Conservation (phyloP, 2,113 vertebrate genomes). For the Gymnobelideus leadbeateri region DNA sequence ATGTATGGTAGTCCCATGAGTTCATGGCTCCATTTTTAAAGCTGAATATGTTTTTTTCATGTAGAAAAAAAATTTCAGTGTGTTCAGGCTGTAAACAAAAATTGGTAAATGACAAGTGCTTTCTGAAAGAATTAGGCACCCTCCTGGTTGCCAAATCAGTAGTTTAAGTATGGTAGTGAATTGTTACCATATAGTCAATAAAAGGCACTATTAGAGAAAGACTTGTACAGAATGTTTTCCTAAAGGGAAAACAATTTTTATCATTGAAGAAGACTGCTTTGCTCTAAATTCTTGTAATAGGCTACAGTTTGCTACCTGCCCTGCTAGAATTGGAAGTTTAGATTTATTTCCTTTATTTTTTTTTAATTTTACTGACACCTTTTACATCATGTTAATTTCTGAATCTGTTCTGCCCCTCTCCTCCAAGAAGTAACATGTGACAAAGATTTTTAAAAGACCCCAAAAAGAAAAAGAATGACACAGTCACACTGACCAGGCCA, state of each 20-base stretch:
- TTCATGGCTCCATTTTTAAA: slow-evolving; percentile 67
- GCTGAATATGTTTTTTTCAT: slow-evolving; percentile 61
- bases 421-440: background rate
- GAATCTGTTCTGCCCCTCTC: background rate
- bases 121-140: slow-evolving; percentile 38
- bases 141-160: slow-evolving; percentile 39
- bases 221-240: slow-evolving; percentile 19
- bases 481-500: background rate
- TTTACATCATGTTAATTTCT: background rate
- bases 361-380: background rate
- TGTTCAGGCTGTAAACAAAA: slow-evolving; percentile 66
- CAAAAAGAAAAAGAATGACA: background rate
- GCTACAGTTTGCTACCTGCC: background rate
- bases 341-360: background rate
- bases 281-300: slow-evolving; percentile 1
- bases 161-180: slow-evolving; percentile 32
- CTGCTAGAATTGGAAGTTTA: background rate
- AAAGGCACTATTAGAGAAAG: slow-evolving; percentile 30
- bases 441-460: background rate
- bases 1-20: slow-evolving; percentile 52
- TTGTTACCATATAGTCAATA: slow-evolving; percentile 19
- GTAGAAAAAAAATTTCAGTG: slow-evolving; percentile 55
- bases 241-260: background rate
- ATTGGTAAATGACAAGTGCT: slow-evolving; percentile 19
- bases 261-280: background rate